Evolutionary conservation across 2,797 vertebrate genomes (phyloP).

Genomic region (Enteromius unitaeniatus): DNA sequence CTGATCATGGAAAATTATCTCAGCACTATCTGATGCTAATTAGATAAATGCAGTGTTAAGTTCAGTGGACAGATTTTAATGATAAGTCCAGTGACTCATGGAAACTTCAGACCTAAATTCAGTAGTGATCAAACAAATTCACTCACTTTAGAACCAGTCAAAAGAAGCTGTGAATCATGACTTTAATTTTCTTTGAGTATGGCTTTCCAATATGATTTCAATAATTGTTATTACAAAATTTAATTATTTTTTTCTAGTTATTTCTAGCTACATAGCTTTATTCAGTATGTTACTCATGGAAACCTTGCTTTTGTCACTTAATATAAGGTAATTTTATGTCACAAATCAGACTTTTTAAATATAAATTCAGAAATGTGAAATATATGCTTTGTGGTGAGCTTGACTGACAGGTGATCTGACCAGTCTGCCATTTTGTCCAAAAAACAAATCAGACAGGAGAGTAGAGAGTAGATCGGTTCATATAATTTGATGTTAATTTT

Average conservation of each 20-base stretch:
- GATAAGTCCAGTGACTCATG: conserved; percentile 14
- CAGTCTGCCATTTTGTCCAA: too few species aligned
- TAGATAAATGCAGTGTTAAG: not conserved
- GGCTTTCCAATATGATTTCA: not conserved
- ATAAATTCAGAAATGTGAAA: not conserved
- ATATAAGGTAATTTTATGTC: not conserved
- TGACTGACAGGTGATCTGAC: too few species aligned
- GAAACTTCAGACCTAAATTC: conserved; percentile 23
- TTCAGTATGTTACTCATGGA: not conserved
- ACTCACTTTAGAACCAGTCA: not conserved
- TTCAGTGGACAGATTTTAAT: conserved; percentile 32
- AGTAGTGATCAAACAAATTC: not conserved
- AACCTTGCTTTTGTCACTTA: not conserved
- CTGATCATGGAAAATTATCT: conserved; percentile 16
- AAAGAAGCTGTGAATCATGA: conserved; percentile 24
- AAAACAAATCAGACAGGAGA: too few species aligned
- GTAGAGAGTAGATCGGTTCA: too few species aligned
- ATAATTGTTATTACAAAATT: not conserved
- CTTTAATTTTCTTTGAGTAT: not conserved
- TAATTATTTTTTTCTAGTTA: not conserved
- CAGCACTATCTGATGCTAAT: not conserved
- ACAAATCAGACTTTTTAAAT: not conserved
- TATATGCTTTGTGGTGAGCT: too few species aligned
- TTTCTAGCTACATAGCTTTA: not conserved
- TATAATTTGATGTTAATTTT: too few species aligned